Conservation (phyloP, 2,797 vertebrate genomes). For the Oceanodroma leucorhoa region DNA sequence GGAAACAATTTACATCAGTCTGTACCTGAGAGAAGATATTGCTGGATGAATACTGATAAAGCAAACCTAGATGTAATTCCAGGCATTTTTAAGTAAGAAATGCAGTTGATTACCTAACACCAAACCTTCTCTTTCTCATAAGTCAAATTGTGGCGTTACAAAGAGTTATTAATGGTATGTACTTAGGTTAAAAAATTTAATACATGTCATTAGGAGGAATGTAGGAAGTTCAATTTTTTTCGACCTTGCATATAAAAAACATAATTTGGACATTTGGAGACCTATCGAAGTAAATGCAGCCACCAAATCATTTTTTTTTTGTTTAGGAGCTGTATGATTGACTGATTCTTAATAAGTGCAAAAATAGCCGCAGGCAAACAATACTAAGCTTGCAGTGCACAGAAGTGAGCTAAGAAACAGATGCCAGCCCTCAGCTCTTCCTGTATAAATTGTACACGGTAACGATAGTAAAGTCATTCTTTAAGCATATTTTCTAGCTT, state of each 20-base stretch:
- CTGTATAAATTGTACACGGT: slow-evolving; percentile 20
- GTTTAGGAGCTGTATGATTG: slow-evolving; percentile 28
- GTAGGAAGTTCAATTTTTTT: neutral
- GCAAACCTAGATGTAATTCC: neutral
- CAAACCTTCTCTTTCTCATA: neutral
- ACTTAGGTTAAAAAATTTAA: neutral
- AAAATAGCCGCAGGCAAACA: slow-evolving; percentile 54
- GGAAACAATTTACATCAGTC: neutral
- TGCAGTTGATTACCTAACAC: neutral
- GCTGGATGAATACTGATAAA: neutral
- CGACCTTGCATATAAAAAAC: neutral
- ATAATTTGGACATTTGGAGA: neutral
- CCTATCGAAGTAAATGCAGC: neutral
- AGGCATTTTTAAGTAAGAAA: neutral
- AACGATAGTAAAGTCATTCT: slow-evolving; percentile 34
- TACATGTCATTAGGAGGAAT: neutral
- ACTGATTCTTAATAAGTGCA: slow-evolving; percentile 46
- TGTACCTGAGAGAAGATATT: neutral
- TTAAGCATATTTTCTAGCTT: slow-evolving; percentile 61
- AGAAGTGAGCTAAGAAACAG: slow-evolving; percentile 49
- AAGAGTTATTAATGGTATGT: neutral
- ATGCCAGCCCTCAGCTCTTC: slow-evolving; percentile 51
- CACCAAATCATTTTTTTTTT: neutral
- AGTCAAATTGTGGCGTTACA: neutral
- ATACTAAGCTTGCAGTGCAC: slow-evolving; percentile 1